Evolutionary conservation across 2,888 invertebrate species (phyloP).

Genomic region (Phrixothrix hirtus): DNA sequence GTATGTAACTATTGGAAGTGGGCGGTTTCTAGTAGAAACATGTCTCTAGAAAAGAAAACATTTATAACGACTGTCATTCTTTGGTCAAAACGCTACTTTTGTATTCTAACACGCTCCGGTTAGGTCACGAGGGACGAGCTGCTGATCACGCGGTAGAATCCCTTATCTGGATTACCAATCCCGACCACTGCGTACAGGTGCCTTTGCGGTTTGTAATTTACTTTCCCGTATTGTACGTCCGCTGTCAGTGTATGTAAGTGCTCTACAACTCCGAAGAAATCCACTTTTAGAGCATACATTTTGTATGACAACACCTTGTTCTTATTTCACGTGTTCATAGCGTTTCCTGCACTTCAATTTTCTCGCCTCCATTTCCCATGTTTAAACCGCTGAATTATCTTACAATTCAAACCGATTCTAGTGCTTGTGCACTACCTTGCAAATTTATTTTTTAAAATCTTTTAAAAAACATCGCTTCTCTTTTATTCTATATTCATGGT

Average conservation of each 20-base stretch:
- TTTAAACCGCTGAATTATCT: conserved; percentile 44
- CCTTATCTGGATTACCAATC: conserved; percentile 51
- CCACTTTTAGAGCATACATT: conserved; percentile 53
- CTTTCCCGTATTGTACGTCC: conserved; percentile 32
- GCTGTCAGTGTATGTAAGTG: conserved; percentile 29
- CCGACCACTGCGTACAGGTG: conserved; percentile 38
- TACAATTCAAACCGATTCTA: conserved; percentile 42
- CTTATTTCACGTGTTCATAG: conserved; percentile 40
- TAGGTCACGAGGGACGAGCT: conserved; percentile 37
- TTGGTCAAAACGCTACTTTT: conserved; percentile 35
- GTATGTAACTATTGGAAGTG: conserved; percentile 37
- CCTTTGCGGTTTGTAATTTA: conserved; percentile 49
- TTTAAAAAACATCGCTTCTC: conserved; percentile 24
- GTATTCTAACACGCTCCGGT: conserved; percentile 32
- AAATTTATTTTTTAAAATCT: conserved; percentile 34
- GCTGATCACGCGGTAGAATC: conserved; percentile 45
- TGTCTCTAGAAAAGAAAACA: conserved; percentile 36
- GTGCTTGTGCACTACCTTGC: conserved; percentile 32
- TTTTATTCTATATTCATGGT: conserved; percentile 9
- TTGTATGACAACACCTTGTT: conserved; percentile 50
- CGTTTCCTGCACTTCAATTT: conserved; percentile 46
- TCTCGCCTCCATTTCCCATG: conserved; percentile 36
- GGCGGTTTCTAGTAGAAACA: conserved; percentile 24
- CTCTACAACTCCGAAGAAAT: conserved; percentile 43
- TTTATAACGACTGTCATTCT: conserved; percentile 43